phyloP scores from a whole-genome alignment of 2,888 invertebrate genomes.

The Lochmaea crataegi region DNA sequence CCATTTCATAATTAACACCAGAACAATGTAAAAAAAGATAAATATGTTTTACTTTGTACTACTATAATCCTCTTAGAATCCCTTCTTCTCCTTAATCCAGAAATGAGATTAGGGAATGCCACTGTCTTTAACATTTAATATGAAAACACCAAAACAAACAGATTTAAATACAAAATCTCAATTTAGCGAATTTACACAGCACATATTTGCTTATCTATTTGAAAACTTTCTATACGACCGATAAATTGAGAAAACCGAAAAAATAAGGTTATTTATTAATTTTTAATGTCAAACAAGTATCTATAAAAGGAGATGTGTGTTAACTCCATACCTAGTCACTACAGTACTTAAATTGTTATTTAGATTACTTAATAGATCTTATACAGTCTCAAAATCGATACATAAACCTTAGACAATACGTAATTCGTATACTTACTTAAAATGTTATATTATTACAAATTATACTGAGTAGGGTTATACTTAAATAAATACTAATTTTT shows the following conservation, averaged over 20 bases:
- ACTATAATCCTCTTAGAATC: conserved; percentile 9
- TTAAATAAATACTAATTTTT: neutral
- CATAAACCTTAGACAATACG: conserved; percentile 12
- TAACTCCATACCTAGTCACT: conserved; percentile 20
- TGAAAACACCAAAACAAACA: neutral
- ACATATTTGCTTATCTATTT: conserved; percentile 11
- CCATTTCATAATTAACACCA: no score
- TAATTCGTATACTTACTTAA: conserved; percentile 6
- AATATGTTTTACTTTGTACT: conserved; percentile 7
- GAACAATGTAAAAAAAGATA: neutral
- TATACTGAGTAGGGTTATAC: conserved; percentile 16
- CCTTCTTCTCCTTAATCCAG: conserved; percentile 4
- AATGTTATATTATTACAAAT: conserved; percentile 4
- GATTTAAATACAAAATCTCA: neutral
- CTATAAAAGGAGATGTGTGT: conserved; percentile 33
- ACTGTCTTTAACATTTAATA: conserved; percentile 13
- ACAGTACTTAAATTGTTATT: conserved; percentile 15
- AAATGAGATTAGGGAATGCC: conserved; percentile 9
- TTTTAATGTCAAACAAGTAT: conserved; percentile 34
- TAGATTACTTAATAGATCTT: conserved; percentile 28
- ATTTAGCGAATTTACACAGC: conserved; percentile 1
- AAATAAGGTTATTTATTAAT: conserved; percentile 24
- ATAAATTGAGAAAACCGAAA: conserved; percentile 16
- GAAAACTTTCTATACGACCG: conserved; percentile 7
- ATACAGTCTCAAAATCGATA: conserved; percentile 21